Evolutionary conservation across 2,797 vertebrate genomes (phyloP).

Genomic region (Anguilla obscura): DNA sequence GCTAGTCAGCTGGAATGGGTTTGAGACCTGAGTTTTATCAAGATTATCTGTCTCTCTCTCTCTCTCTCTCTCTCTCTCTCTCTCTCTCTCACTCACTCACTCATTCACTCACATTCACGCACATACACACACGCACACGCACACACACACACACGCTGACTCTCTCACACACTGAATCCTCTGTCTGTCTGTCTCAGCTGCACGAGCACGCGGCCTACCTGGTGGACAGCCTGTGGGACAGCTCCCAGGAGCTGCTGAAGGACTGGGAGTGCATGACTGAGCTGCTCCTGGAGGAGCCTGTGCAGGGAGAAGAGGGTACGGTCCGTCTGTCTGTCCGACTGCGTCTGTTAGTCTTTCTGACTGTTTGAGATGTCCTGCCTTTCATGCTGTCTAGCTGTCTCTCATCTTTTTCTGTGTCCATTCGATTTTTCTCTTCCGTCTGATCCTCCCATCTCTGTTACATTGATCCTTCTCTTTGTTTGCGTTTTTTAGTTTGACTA

Average conservation of each 20-base stretch:
- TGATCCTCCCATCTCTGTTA: neutral
- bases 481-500: neutral
- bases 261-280: conserved; percentile 99
- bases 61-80: too few relatives aligned
- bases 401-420: neutral
- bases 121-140: neutral
- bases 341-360: neutral
- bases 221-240: conserved; percentile 98
- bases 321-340: neutral
- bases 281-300: conserved; percentile 92
- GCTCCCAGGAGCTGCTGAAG: conserved; percentile 96
- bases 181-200: conserved; percentile 75
- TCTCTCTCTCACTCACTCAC: neutral
- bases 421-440: neutral
- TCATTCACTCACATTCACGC: neutral
- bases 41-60: too few relatives aligned
- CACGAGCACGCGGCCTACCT: conserved; percentile 97
- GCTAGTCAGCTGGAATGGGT: too few relatives aligned
- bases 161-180: neutral
- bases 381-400: neutral
- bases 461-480: neutral
- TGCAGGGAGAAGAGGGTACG: conserved; percentile 96
- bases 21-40: too few relatives aligned
- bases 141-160: neutral
- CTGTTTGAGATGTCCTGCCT: neutral